Evolutionary conservation across 2,888 invertebrate genomes (phyloP), one percentile per base, ranked within the genome.

Genomic region (Nephrocerus scutellatus): DNA sequence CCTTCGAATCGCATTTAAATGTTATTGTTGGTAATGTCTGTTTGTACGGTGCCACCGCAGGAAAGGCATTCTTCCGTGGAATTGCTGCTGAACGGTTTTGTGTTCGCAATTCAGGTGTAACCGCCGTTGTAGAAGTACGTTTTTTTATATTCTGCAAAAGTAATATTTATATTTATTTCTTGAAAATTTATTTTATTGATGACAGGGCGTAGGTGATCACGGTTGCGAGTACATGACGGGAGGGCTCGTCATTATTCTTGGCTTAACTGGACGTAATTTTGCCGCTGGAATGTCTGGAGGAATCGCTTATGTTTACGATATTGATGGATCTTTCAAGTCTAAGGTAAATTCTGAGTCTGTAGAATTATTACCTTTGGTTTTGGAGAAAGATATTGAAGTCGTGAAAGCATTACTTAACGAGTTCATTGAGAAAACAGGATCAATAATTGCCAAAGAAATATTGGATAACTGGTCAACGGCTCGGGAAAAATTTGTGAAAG

Each of bases 191-290:
- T 22, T 24, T 38, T 30, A 22, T 16, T 34, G 13, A 34, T 37
- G 18, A 7, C 47, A 75, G 73, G 96, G 96, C 36, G 95, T 93
- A 41, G 98, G 98, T 25, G 98, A 98, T 73, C 97, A 98, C 70
- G 97, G 95, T 41, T 98, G 98, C 74, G 98, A 98, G 72, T 98
- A 98, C 71, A 98, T 98, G 98, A 98, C 98, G 31, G 96, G 93
- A 10, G 96, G 96, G 41, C 72, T 77, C 42, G 86, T 87, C 46
- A 75, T 98, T 34, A 85, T 98, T 57, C 77, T 98, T 12, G 96
- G 96, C 2, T 75, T 89, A 43, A 96, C 96, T 6, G 98, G 98
- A 2, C 74, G 97, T 47, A 98, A 98, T 73, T 98, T 98, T 72
- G 97, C 95, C 7, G 98, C 98, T 30, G 98, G 97, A 52, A 98